phyloP scores from a whole-genome alignment of 2,797 vertebrate species.

The Dryobates pubescens region DNA sequence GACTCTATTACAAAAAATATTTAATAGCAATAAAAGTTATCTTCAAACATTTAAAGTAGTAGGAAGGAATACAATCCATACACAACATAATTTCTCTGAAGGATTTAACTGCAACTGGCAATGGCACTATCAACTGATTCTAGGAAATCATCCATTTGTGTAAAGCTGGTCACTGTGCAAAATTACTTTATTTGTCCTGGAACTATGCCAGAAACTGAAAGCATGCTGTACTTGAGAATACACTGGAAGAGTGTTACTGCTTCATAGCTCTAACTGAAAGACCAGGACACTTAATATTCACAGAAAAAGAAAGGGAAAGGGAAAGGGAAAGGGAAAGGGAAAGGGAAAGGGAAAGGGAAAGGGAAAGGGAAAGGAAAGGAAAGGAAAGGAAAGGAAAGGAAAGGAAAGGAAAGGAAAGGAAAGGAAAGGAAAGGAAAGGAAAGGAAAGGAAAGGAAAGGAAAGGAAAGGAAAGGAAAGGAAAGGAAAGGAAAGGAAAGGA shows the following conservation, averaged over 20 bases:
- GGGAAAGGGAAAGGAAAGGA: too few species aligned
- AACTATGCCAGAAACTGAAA: background rate
- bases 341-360: too few species aligned
- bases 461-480: too few species aligned
- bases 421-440: too few species aligned
- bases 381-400: too few species aligned
- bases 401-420: too few species aligned
- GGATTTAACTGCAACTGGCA: background rate
- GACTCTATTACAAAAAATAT: background rate
- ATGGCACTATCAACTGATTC: background rate
- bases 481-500: too few species aligned
- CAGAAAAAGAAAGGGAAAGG: background rate
- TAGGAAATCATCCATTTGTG: background rate
- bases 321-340: too few species aligned
- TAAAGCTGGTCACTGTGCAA: background rate
- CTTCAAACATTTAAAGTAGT: background rate
- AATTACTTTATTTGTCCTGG: background rate
- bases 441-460: too few species aligned
- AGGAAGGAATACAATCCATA: background rate
- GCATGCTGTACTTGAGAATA: background rate
- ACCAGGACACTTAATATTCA: background rate
- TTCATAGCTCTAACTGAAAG: background rate
- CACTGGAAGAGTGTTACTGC: background rate
- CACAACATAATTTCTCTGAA: background rate
- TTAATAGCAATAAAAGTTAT: background rate